Evolutionary conservation across 2,113 vertebrate genomes (phyloP), one percentile per base, ranked within the genome.

Genomic region (Hemibagrus wyckioides): DNA sequence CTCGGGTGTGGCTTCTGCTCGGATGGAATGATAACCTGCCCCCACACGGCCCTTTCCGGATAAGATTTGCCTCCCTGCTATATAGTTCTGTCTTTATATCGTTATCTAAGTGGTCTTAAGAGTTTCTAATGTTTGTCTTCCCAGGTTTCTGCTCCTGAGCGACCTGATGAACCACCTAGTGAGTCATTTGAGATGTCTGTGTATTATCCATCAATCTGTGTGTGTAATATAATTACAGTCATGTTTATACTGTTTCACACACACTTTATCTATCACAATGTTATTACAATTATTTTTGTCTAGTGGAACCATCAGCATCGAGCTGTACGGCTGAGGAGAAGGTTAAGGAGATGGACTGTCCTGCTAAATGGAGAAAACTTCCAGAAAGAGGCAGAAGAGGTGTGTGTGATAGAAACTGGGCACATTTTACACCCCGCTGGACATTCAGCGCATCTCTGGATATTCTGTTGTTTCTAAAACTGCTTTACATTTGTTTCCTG

Each of bases 121-220:
- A 61, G n/a, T 65, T 30, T 69, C 15, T 36, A 6, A 69, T 71
- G 1, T 77, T 77, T 48, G 23, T 69, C 36, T 86, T 76, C 73
- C 14, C 48, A 92, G 93, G 61, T 8, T 81, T 21, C 65, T 2
- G 41, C 54, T 28, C 15, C 11, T 8, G 73, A 84, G 36, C 84
- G 80, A 15, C 54, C 82, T 57, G 75, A n/a, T 81, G 85, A 89
- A 57, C 82, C 82, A 85, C 73, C 81, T 11, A 93, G 94, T 94
- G 85, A 28, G 85, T n/a, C 44, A 3, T 48, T 76, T 76, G 4
- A 44, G 39, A 57, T 39, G 33, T 50, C 44, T 48, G 0, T 48
- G 44, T n/a, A n/a, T n/a, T n/a, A n/a, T n/a, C n/a, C 61, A 14
- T 4, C n/a, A 63, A 63, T 13, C 28, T 63, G 61, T 13, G 28